These are phyloP conservation scores for Ivindomyrus marchei DNA, from an alignment of 2,113 vertebrate genomes.

Conservation along the genomic window DNA sequence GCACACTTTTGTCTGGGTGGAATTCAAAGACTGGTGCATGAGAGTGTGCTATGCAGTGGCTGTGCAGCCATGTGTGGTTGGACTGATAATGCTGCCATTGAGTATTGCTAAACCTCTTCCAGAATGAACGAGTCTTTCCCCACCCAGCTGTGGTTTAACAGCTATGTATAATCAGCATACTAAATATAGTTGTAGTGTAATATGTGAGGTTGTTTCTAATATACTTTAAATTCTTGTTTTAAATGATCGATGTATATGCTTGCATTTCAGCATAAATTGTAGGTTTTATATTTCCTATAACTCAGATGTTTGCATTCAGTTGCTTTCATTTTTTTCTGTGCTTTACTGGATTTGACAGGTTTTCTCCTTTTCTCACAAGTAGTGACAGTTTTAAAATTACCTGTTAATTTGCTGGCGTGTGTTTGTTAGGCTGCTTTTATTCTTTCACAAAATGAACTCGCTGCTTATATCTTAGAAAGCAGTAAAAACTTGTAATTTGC, in stretches of 20 bases:
- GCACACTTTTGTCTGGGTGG: conserved; percentile 52
- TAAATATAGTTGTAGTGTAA: conserved; percentile 24
- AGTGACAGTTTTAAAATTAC: background rate
- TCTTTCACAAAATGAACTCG: background rate
- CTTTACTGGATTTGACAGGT: background rate
- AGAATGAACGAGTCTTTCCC: conserved; percentile 41
- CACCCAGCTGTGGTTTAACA: conserved; percentile 48
- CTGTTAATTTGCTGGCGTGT: background rate
- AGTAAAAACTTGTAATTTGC: background rate
- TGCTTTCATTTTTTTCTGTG: background rate
- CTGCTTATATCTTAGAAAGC: background rate
- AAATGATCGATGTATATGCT: background rate
- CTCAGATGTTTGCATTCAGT: background rate
- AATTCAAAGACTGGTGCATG: conserved; percentile 51
- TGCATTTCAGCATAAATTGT: background rate
- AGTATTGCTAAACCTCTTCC: conserved; percentile 42
- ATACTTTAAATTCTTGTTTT: background rate
- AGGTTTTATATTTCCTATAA: background rate
- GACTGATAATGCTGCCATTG: conserved; percentile 58
- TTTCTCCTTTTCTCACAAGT: background rate
- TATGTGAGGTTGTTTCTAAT: background rate
- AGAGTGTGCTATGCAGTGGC: conserved; percentile 56
- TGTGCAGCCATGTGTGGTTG: conserved; percentile 47
- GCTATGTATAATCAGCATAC: conserved; percentile 30
- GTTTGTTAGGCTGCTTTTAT: background rate